Conservation (phyloP, 2,797 vertebrate genomes). For the Myotis findleyi region DNA sequence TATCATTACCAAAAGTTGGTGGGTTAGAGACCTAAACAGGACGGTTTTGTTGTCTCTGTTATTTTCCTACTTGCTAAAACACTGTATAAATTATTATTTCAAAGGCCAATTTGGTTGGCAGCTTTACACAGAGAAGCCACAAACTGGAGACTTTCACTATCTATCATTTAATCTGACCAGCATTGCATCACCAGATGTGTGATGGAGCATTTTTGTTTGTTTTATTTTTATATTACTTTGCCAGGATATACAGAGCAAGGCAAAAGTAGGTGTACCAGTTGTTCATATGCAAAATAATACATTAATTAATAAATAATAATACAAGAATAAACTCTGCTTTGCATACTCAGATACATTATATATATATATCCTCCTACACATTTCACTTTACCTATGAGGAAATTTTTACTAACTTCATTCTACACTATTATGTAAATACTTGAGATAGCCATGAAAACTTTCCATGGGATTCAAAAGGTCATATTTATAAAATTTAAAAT, state of each 20-base stretch:
- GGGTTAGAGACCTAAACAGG: neutral
- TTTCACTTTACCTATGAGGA: neutral
- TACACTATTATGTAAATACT: neutral
- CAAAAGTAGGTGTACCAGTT: neutral
- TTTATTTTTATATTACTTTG: slow-evolving; percentile 25
- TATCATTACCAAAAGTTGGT: neutral
- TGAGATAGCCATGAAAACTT: neutral
- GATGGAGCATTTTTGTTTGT: neutral
- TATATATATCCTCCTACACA: neutral
- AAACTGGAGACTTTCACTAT: neutral
- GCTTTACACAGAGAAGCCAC: neutral
- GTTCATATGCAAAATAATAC: neutral
- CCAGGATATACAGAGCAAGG: neutral
- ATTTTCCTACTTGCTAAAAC: slow-evolving; percentile 17
- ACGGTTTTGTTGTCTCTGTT: neutral
- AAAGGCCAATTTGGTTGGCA: neutral
- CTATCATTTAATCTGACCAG: neutral
- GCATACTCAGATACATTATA: neutral
- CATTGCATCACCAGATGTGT: neutral
- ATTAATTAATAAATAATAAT: neutral
- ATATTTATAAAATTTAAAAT: neutral
- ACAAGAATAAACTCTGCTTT: neutral
- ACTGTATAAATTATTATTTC: slow-evolving; percentile 8
- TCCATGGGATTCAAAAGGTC: neutral
- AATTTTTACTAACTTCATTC: neutral